Evolutionary conservation across 2,888 invertebrate genomes (phyloP).

Genomic region (Drosophila barbarae): DNA sequence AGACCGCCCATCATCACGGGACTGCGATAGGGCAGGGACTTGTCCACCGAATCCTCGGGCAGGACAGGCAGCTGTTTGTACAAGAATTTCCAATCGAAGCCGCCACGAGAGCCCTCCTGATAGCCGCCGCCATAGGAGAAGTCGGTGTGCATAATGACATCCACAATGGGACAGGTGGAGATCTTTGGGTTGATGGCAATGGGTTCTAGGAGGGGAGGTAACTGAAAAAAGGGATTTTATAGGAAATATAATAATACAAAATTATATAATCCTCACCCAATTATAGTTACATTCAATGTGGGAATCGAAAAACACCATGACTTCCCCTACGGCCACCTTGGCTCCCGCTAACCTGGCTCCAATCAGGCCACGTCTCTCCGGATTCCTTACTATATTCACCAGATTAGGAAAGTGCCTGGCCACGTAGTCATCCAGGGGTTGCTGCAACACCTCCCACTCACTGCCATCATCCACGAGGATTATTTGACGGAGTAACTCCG

Average conservation of each 20-base stretch:
- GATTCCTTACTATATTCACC: conserved; percentile 87
- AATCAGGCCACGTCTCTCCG: conserved; percentile 89
- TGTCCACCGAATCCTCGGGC: conserved; percentile 69
- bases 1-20: conserved; percentile 99
- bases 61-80: conserved; percentile 88
- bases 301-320: conserved; percentile 94
- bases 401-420: conserved; percentile 84
- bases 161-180: conserved; percentile 97
- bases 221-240: conserved; percentile 78
- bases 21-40: conserved; percentile 82
- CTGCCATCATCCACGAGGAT: conserved; percentile 94
- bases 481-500: conserved; percentile 88
- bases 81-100: conserved; percentile 98
- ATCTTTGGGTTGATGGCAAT: conserved; percentile 91
- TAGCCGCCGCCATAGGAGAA: conserved; percentile 92
- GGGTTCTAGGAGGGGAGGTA: conserved; percentile 90
- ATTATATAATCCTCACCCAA: conserved; percentile 81
- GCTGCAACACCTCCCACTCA: conserved; percentile 86
- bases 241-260: too few relatives aligned
- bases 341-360: conserved; percentile 93
- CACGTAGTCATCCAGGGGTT: conserved; percentile 88
- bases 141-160: conserved; percentile 92
- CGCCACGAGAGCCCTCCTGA: conserved; percentile 94
- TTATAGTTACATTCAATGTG: conserved; percentile 95
- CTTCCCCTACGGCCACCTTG: conserved; percentile 86